Percentiles rank a stretch among this genome's conserved stretches.
phyloP scores from a whole-genome alignment of 2,113 vertebrate species.

The Albula goreensis region DNA sequence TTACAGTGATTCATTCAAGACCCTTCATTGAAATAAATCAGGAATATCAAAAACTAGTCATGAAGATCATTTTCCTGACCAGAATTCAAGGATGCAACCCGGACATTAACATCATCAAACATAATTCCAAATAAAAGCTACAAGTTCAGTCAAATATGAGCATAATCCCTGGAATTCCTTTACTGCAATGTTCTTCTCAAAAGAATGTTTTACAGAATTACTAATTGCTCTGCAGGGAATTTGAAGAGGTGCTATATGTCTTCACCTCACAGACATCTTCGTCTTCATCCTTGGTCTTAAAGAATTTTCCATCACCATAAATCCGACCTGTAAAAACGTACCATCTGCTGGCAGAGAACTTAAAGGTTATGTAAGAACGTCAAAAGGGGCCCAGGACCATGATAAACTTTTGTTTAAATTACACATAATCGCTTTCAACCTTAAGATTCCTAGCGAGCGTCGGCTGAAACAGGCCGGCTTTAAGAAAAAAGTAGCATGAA shows the following conservation, averaged over 20 bases:
- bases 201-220: not conserved
- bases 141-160: too few relatives aligned
- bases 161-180: too few relatives aligned
- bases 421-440: not conserved
- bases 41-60: too few relatives aligned
- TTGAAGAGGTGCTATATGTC: not conserved
- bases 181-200: not conserved
- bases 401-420: not conserved
- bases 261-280: not conserved
- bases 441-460: slow-evolving; percentile 3
- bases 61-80: too few relatives aligned
- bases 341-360: slow-evolving; percentile 1
- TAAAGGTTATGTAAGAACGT: slow-evolving; percentile 19
- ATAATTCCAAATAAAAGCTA: too few relatives aligned
- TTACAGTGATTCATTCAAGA: too few relatives aligned
- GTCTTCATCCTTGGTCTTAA: not conserved
- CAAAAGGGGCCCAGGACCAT: not conserved
- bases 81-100: too few relatives aligned
- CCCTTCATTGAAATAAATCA: too few relatives aligned
- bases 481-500: not conserved
- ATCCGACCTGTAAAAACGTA: not conserved
- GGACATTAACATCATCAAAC: too few relatives aligned
- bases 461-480: not conserved
- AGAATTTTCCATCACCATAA: not conserved
- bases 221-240: not conserved